These are phyloP conservation scores for Sylvia atricapilla DNA, from an alignment of 2,113 vertebrate species.

Conservation along the genomic window DNA sequence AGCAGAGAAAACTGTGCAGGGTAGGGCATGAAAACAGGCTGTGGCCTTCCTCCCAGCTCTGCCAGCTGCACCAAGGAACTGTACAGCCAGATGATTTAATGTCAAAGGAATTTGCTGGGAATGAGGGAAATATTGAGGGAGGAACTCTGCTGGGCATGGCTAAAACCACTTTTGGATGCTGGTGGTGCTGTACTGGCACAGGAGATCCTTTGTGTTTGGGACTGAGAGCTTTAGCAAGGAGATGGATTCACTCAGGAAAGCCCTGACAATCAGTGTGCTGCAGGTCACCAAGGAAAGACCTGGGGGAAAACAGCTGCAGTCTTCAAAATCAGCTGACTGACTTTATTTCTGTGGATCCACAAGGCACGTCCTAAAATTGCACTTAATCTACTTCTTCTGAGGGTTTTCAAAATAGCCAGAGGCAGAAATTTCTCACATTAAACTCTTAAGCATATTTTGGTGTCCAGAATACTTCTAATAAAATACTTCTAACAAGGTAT, in stretches of 20 bases:
- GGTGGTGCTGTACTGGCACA: neutral
- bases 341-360: neutral
- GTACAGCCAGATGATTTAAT: neutral
- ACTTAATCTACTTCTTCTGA: neutral
- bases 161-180: neutral
- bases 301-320: accelerated
- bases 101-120: neutral
- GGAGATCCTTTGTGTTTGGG: neutral
- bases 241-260: neutral
- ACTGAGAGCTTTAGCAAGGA: neutral
- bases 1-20: neutral
- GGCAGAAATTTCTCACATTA: neutral
- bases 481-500: neutral
- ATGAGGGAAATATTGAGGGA: neutral
- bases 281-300: neutral
- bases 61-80: neutral
- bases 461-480: too few species aligned
- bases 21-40: neutral
- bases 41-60: neutral
- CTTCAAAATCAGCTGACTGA: neutral
- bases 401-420: neutral
- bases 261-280: neutral
- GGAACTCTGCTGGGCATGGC: neutral
- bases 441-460: constrained; percentile 16
- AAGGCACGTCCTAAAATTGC: neutral